Conservation (phyloP, 2,797 vertebrate genomes). For the Eupleurogrammus muticus region DNA sequence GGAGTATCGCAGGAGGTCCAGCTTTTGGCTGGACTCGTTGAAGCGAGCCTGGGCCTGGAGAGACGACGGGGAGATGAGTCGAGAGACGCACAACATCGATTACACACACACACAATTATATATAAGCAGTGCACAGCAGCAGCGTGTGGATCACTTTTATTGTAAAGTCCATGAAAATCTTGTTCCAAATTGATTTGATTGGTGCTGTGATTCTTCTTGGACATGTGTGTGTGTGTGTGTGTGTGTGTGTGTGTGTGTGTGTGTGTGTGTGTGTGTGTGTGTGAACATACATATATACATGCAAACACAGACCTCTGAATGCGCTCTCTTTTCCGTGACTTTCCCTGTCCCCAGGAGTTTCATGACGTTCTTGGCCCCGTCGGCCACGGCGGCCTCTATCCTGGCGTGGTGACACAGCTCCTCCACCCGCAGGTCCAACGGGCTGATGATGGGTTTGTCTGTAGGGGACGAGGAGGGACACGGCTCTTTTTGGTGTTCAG, state of each 20-base stretch:
- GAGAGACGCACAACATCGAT: slow-evolving; percentile 1
- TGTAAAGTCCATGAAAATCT: slow-evolving; percentile 10
- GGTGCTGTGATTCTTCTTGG: not conserved
- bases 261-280: too few species aligned
- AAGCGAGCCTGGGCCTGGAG: slow-evolving; percentile 94
- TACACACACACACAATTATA: slow-evolving; percentile 26
- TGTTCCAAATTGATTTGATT: not conserved
- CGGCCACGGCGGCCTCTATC: slow-evolving; percentile 97
- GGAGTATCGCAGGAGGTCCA: slow-evolving; percentile 95
- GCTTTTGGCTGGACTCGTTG: slow-evolving; percentile 96
- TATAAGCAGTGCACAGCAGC: slow-evolving; percentile 19
- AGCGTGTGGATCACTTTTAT: slow-evolving; percentile 18
- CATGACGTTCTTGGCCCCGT: slow-evolving; percentile 99
- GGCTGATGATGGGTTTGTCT: slow-evolving; percentile 96
- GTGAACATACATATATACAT: not conserved
- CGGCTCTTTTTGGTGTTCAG: not conserved
- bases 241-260: too few species aligned
- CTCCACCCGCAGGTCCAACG: slow-evolving; percentile 95
- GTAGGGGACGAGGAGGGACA: slow-evolving; percentile 27
- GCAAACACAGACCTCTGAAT: slow-evolving; percentile 88
- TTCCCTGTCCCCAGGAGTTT: slow-evolving; percentile 95
- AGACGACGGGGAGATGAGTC: not conserved
- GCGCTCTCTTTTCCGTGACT: slow-evolving; percentile 95
- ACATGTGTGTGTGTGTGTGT: too few species aligned
- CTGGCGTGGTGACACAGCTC: slow-evolving; percentile 97